Evolutionary conservation across 2,888 invertebrate species (phyloP).

Genomic region (Stomorhina lunata): DNA sequence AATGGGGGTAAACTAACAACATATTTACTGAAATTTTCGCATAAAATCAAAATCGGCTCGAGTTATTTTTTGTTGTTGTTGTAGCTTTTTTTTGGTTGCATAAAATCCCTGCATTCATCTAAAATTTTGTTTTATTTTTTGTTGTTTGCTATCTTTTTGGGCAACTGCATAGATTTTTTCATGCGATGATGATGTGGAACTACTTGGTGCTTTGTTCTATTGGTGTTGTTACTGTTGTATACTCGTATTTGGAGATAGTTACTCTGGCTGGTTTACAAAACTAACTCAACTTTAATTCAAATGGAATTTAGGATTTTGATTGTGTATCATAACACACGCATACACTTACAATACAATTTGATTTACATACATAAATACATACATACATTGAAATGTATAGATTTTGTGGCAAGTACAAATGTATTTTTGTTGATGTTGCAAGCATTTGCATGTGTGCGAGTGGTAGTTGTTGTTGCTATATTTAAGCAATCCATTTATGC

Average conservation of each 20-base stretch:
- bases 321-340: constrained; percentile 29
- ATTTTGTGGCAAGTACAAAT: constrained; percentile 54
- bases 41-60: constrained; percentile 62
- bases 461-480: constrained; percentile 38
- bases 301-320: constrained; percentile 77
- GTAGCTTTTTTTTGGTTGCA: constrained; percentile 54
- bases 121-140: constrained; percentile 41
- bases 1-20: constrained; percentile 55
- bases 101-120: constrained; percentile 58
- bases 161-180: neutral
- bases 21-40: constrained; percentile 63
- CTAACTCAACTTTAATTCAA: constrained; percentile 70
- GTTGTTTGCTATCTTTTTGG: neutral
- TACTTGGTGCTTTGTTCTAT: constrained; percentile 24
- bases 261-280: constrained; percentile 55
- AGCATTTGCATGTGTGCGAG: constrained; percentile 40
- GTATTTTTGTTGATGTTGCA: no score
- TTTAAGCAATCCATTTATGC: constrained; percentile 34
- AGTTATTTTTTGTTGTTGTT: constrained; percentile 26
- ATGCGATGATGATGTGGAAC: neutral
- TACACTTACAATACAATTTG: no score
- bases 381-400: constrained; percentile 45
- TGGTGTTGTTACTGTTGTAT: constrained; percentile 17
- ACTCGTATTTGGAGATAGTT: constrained; percentile 13
- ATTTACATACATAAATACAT: no score